These are phyloP conservation scores for Paramuricea clavata DNA, from an alignment of 92 coral and sea anemone genomes.

Conservation along the genomic window DNA sequence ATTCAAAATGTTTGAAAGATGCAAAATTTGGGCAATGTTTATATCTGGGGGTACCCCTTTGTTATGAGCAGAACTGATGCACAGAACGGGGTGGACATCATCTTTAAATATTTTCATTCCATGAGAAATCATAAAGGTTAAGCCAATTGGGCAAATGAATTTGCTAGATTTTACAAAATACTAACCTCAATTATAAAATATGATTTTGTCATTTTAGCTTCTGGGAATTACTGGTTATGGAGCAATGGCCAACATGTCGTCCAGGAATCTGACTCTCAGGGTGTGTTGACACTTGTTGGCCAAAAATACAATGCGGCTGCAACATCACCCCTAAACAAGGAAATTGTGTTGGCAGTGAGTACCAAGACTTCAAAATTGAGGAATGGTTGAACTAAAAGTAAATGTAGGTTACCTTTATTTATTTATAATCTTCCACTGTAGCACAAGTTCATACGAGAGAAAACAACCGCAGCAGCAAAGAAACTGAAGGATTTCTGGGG, in stretches of 20 bases:
- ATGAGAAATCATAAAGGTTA: too few relatives aligned
- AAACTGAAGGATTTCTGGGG: neutral
- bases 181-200: neutral
- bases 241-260: neutral
- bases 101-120: too few relatives aligned
- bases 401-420: neutral
- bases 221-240: conserved; percentile 4
- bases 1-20: too few relatives aligned
- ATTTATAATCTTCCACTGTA: neutral
- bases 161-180: too few relatives aligned
- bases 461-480: neutral
- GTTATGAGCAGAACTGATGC: too few relatives aligned
- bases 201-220: neutral
- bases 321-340: neutral
- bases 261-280: neutral
- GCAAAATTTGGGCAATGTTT: too few relatives aligned
- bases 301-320: neutral
- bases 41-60: too few relatives aligned
- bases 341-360: neutral
- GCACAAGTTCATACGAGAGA: neutral
- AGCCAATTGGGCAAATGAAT: too few relatives aligned
- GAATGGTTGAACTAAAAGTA: neutral
- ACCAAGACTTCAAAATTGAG: neutral
- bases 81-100: too few relatives aligned
- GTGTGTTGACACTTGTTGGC: neutral